These are phyloP conservation scores for Cryptops parisi DNA, from an alignment of 2,888 invertebrate species.

Conservation along the genomic window DNA sequence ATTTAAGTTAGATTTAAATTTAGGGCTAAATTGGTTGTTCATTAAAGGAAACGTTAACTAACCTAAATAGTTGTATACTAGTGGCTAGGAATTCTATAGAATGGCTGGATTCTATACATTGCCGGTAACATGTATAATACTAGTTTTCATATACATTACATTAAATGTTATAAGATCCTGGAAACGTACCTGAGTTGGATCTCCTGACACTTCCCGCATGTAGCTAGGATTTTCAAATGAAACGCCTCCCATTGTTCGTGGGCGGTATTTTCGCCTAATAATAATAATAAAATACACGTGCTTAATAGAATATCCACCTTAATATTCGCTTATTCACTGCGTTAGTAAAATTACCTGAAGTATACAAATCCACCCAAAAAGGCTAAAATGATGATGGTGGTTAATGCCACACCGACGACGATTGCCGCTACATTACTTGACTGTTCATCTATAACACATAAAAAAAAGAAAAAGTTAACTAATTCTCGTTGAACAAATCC, in stretches of 20 bases:
- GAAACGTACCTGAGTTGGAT: constrained; percentile 21
- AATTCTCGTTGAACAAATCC: no score
- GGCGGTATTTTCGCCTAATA: not conserved
- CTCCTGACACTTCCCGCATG: constrained; percentile 39
- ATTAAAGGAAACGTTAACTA: no score
- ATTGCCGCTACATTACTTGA: not conserved
- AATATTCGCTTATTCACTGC: no score
- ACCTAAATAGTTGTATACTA: no score
- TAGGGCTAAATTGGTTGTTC: no score
- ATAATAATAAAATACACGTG: not conserved
- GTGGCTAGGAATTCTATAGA: no score
- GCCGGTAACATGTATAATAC: no score
- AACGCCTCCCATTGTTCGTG: constrained; percentile 42
- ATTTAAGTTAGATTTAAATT: no score
- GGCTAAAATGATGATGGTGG: not conserved
- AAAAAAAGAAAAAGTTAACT: not conserved
- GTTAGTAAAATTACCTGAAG: no score
- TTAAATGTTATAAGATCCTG: not conserved
- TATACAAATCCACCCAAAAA: not conserved
- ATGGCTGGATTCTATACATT: no score
- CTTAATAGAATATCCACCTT: not conserved
- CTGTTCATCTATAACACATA: not conserved
- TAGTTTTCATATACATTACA: not conserved
- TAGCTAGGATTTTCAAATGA: constrained; percentile 77
- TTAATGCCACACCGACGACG: not conserved